Evolutionary conservation across 2,113 vertebrate species (phyloP).

Genomic region (Gambusia holbrooki): DNA sequence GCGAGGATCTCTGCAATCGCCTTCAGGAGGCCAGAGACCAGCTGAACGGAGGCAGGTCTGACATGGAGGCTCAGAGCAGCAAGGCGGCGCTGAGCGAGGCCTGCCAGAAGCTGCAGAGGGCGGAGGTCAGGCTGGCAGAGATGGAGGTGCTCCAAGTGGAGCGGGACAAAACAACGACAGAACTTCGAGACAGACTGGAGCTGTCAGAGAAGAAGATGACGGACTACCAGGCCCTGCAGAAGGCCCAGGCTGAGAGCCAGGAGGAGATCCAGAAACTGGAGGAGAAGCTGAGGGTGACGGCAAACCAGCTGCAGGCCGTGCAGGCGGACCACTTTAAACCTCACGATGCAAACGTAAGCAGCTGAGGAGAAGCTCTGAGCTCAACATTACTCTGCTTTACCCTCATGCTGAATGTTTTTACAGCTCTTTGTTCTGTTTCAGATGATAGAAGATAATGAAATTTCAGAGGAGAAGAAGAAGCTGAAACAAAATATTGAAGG

Average conservation of each 20-base stretch:
- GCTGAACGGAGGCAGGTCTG: constrained; percentile 81
- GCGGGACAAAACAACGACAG: constrained; percentile 79
- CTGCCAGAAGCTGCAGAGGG: constrained; percentile 82
- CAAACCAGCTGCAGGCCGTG: constrained; percentile 89
- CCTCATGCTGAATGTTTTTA: not conserved
- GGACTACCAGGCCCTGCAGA: constrained; percentile 89
- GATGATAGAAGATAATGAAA: constrained; percentile 91
- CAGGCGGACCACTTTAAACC: constrained; percentile 86
- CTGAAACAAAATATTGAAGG: constrained; percentile 91
- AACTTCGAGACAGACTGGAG: constrained; percentile 88
- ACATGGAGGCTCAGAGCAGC: constrained; percentile 79
- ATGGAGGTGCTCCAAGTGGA: constrained; percentile 84
- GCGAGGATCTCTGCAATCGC: constrained; percentile 85
- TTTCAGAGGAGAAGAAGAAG: constrained; percentile 91
- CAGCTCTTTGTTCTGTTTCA: constrained; percentile 68
- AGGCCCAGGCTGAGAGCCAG: constrained; percentile 86
- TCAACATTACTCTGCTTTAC: not conserved
- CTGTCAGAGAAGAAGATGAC: constrained; percentile 91
- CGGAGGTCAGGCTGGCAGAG: constrained; percentile 84
- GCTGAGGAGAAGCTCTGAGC: not conserved
- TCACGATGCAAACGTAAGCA: constrained; percentile 87
- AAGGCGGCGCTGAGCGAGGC: constrained; percentile 83
- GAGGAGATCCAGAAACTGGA: constrained; percentile 88
- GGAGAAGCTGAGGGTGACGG: constrained; percentile 91
- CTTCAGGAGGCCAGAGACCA: constrained; percentile 87